phyloP scores from a whole-genome alignment of 53 echinoderm and acorn worm species.

The Stichopus horrens region DNA sequence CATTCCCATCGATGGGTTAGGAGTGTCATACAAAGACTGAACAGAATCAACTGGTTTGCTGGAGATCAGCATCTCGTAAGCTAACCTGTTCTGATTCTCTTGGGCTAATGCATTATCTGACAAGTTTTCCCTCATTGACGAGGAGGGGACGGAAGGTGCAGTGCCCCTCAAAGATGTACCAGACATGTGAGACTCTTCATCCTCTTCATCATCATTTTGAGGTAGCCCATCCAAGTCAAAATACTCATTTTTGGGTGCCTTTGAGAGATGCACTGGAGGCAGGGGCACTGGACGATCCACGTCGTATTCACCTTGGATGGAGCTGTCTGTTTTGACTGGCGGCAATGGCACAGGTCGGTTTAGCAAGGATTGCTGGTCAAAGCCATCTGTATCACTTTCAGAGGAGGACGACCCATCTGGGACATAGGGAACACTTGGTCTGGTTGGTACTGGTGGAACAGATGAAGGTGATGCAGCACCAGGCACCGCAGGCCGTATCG shows the following conservation, averaged over 20 bases:
- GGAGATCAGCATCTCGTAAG: neutral
- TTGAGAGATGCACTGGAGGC: neutral
- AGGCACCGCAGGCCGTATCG: neutral
- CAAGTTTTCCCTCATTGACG: neutral
- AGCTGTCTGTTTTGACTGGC: neutral
- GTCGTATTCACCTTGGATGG: neutral
- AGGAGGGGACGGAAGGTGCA: neutral
- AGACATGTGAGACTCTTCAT: neutral
- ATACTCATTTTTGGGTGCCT: slow-evolving; percentile 2
- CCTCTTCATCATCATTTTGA: slow-evolving; percentile 7
- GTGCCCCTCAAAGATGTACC: neutral
- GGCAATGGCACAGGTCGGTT: slow-evolving; percentile 37
- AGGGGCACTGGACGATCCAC: neutral
- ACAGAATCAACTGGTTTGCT: neutral
- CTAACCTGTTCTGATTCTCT: neutral
- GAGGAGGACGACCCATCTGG: neutral
- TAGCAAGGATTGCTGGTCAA: neutral
- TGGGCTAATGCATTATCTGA: neutral
- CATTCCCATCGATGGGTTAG: neutral
- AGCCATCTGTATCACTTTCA: neutral
- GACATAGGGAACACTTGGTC: slow-evolving; percentile 8
- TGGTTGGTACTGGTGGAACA: slow-evolving; percentile 3
- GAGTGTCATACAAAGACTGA: neutral
- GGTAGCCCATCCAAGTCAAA: neutral
- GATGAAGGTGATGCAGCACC: neutral